A percentile compares a stretch with the other conserved stretches of the same genome.
Conservation (phyloP, 2,797 vertebrate genomes). For the Syndactyla subalaris region DNA sequence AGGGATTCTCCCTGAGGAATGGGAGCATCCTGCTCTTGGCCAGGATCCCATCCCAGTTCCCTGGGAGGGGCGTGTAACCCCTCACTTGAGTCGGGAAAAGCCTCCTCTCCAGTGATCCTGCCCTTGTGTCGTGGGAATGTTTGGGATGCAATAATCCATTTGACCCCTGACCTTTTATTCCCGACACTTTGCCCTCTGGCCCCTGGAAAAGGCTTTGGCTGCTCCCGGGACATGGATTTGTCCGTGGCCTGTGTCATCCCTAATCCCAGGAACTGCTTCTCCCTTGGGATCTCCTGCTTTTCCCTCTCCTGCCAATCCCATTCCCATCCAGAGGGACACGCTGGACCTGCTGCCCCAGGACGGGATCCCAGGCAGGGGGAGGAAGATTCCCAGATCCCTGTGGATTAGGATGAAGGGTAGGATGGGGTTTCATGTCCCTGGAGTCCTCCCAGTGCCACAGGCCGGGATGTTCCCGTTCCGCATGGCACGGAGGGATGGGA, state of each 20-base stretch:
- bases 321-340: neutral
- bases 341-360: neutral
- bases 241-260: neutral
- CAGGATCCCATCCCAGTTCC: neutral
- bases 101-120: neutral
- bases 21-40: neutral
- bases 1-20: neutral
- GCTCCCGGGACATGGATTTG: neutral
- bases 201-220: neutral
- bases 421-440: neutral
- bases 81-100: neutral
- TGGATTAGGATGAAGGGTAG: neutral
- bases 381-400: neutral
- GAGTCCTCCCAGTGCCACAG: neutral
- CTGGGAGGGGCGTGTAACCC: neutral
- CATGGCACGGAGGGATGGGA: neutral
- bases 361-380: too few relatives aligned
- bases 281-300: neutral
- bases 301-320: neutral
- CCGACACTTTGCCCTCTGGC: neutral
- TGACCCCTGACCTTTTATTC: conserved; percentile 12
- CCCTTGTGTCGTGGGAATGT: neutral
- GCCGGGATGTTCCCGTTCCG: neutral
- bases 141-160: conserved; percentile 9
- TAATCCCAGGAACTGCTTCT: neutral